Conservation (phyloP, 92 coral and sea anemone genomes). For the Phenganax subtilis region DNA sequence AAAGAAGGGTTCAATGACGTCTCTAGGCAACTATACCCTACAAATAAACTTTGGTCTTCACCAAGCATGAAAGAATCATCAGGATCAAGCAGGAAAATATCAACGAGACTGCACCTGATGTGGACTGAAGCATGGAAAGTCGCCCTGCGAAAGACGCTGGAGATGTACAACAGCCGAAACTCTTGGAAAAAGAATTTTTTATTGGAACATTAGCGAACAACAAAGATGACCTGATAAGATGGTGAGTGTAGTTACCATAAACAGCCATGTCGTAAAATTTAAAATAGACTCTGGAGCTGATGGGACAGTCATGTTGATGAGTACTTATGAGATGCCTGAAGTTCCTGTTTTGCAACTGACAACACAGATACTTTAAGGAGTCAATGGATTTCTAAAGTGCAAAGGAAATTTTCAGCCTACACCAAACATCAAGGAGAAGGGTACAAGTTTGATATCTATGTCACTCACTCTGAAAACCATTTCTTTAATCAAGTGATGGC, state of each 20-base stretch:
- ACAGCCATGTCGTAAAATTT: not conserved
- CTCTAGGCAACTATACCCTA: not conserved
- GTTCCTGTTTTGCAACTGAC: constrained; percentile 14
- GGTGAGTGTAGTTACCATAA: not conserved
- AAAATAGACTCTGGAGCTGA: constrained; percentile 11
- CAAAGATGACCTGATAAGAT: constrained; percentile 11
- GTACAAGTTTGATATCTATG: constrained; percentile 24
- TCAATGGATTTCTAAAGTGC: constrained; percentile 26
- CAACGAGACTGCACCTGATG: constrained; percentile 21
- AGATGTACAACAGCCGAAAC: constrained; percentile 1
- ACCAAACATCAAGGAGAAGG: constrained; percentile 26
- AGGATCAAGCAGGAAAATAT: not conserved
- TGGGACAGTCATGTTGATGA: constrained; percentile 20
- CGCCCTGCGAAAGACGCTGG: constrained; percentile 6
- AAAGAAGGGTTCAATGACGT: not conserved
- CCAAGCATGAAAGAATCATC: not conserved
- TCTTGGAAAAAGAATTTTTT: constrained; percentile 20
- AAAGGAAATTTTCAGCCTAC: constrained; percentile 34
- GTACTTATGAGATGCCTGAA: constrained; percentile 23
- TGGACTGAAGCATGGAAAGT: constrained; percentile 12
- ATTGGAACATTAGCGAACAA: constrained; percentile 14
- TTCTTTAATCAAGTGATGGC: constrained; percentile 8
- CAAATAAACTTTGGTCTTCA: not conserved
- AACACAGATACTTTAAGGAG: constrained; percentile 28
- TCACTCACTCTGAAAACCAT: constrained; percentile 29